phyloP scores from a whole-genome alignment of 2,888 invertebrate species.

The Erebia aethiops region DNA sequence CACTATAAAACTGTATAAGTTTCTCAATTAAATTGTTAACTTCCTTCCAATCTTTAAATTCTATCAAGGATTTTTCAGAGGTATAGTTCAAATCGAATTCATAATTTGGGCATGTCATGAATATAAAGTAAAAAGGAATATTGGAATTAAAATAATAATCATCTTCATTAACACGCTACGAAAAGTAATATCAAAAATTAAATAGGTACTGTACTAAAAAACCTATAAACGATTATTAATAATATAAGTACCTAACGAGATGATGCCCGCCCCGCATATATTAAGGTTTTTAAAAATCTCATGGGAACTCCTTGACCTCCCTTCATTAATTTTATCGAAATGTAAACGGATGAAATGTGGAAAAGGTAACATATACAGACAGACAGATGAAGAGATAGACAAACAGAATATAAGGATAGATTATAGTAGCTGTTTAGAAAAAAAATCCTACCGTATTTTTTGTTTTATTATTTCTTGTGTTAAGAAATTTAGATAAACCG shows the following conservation, averaged over 20 bases:
- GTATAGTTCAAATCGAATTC: slow-evolving; percentile 80
- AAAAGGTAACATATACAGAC: too few relatives aligned
- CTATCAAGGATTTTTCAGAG: slow-evolving; percentile 73
- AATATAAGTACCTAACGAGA: too few relatives aligned
- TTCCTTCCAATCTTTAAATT: slow-evolving; percentile 81
- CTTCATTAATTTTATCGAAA: too few relatives aligned
- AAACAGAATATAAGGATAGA: too few relatives aligned
- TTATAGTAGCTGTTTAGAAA: slow-evolving; percentile 28
- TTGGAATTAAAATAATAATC: slow-evolving; percentile 43
- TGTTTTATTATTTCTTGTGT: slow-evolving; percentile 40
- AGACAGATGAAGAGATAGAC: too few relatives aligned
- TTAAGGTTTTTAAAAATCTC: too few relatives aligned
- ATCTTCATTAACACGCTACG: slow-evolving; percentile 38
- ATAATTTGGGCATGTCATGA: slow-evolving; percentile 79
- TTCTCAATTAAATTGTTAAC: slow-evolving; percentile 63
- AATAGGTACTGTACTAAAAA: background rate
- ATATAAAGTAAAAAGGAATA: slow-evolving; percentile 77
- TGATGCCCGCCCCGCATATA: too few relatives aligned
- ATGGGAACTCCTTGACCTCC: too few relatives aligned
- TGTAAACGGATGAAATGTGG: too few relatives aligned
- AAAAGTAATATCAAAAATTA: slow-evolving; percentile 24
- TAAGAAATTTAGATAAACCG: slow-evolving; percentile 48
- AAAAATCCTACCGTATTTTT: slow-evolving; percentile 56
- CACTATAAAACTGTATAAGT: slow-evolving; percentile 59
- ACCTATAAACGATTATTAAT: too few relatives aligned